Conservation (phyloP, 2,888 invertebrate species). For the Chrysomela aeneicollis region DNA sequence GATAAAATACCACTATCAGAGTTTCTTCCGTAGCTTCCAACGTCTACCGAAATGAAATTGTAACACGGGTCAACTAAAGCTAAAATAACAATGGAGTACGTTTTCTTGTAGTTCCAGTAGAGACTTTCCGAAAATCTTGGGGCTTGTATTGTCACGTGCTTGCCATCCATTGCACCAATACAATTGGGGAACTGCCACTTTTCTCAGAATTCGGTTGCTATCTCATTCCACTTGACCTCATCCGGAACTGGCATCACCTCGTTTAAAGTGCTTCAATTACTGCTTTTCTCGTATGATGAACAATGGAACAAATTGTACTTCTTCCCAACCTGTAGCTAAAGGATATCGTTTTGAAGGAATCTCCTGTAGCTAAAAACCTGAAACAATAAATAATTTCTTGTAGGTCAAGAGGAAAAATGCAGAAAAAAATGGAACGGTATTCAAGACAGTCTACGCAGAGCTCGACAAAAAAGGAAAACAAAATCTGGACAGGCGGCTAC, state of each 20-base stretch:
- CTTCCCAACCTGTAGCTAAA: conserved; percentile 45
- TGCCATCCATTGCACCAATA: conserved; percentile 23
- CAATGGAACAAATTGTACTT: conserved; percentile 40
- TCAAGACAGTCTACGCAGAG: too few relatives aligned
- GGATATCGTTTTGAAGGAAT: conserved; percentile 45
- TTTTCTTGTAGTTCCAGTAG: conserved; percentile 35
- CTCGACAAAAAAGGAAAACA: too few relatives aligned
- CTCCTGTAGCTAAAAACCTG: conserved; percentile 44
- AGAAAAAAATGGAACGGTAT: too few relatives aligned
- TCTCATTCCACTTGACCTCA: conserved; percentile 32
- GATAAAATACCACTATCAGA: conserved; percentile 29
- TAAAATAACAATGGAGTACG: conserved; percentile 41
- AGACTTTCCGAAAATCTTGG: conserved; percentile 27
- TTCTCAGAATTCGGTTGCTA: conserved; percentile 32
- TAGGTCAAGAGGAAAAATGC: too few relatives aligned
- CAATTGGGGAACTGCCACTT: conserved; percentile 34
- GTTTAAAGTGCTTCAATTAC: too few relatives aligned
- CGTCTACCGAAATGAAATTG: conserved; percentile 28
- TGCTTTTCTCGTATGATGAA: too few relatives aligned
- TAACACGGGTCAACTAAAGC: conserved; percentile 32
- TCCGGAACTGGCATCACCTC: conserved; percentile 31
- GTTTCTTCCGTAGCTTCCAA: conserved; percentile 25
- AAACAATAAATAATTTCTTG: conserved; percentile 35
- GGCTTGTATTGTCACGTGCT: conserved; percentile 27
- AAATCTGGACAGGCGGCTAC: too few relatives aligned